A percentile compares a stretch with the other conserved stretches of the same genome.
Evolutionary conservation across 2,888 invertebrate species (phyloP).

Genomic region (Dasypogon diadema): DNA sequence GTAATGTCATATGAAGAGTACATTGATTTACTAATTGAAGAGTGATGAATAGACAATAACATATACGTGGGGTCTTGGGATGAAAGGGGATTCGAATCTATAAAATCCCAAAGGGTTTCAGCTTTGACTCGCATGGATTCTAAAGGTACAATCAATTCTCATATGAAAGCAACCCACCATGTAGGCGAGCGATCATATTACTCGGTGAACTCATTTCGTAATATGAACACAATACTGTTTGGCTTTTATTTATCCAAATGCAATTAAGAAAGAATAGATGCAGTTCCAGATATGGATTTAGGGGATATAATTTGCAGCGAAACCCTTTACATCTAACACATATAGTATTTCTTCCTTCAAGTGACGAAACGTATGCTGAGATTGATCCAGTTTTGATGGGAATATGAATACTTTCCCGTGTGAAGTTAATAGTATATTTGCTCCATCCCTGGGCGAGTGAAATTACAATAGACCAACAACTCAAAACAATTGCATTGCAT

Average conservation of each 20-base stretch:
- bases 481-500: constrained; percentile 43
- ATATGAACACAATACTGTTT: constrained; percentile 11
- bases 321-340: no score
- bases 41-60: constrained; percentile 39
- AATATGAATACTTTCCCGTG: no score
- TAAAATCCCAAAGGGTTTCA: constrained; percentile 16
- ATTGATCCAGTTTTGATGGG: no score
- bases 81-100: not conserved
- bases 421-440: no score
- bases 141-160: constrained; percentile 23
- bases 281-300: no score
- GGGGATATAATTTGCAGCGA: no score
- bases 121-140: constrained; percentile 6
- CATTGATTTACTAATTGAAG: constrained; percentile 31
- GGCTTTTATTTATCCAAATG: constrained; percentile 23
- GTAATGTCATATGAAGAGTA: constrained; percentile 6
- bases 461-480: constrained; percentile 22
- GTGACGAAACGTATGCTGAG: no score
- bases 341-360: no score
- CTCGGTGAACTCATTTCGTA: constrained; percentile 30
- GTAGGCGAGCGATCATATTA: constrained; percentile 37
- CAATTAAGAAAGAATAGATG: constrained; percentile 21
- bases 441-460: constrained; percentile 27
- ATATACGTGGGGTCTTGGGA: not conserved
- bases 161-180: constrained; percentile 21